Percentiles rank a stretch among this genome's conserved stretches.
Conservation (phyloP, 2,797 vertebrate genomes). For the Nyctalus aviator region DNA sequence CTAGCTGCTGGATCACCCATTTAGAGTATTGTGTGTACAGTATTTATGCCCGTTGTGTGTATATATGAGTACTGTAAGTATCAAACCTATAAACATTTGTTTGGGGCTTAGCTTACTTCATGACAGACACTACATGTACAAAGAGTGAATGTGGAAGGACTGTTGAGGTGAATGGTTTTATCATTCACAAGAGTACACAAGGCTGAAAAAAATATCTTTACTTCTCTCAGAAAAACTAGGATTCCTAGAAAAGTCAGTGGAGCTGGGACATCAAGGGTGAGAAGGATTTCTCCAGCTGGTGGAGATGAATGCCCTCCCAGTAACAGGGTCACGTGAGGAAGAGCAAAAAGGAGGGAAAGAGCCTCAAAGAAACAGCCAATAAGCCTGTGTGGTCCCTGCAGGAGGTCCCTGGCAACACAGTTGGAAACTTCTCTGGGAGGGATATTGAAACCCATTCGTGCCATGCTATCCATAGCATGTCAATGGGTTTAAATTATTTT, state of each 20-base stretch:
- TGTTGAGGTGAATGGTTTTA: neutral
- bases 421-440: neutral
- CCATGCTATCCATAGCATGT: neutral
- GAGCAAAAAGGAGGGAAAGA: neutral
- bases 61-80: neutral
- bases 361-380: neutral
- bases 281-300: neutral
- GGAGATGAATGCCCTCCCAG: neutral
- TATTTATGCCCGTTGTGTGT: neutral
- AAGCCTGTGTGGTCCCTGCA: rapidly evolving
- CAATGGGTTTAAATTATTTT: neutral
- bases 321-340: neutral
- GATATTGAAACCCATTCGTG: neutral
- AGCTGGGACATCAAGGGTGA: neutral
- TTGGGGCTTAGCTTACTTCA: neutral
- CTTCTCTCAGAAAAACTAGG: neutral
- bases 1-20: neutral
- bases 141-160: neutral
- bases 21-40: rapidly evolving
- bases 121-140: neutral
- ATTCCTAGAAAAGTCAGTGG: neutral
- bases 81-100: neutral
- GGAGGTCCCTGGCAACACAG: neutral
- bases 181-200: neutral
- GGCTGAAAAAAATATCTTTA: neutral